Evolutionary conservation across 2,888 invertebrate genomes (phyloP).

Genomic region (Harpalus rufipes): DNA sequence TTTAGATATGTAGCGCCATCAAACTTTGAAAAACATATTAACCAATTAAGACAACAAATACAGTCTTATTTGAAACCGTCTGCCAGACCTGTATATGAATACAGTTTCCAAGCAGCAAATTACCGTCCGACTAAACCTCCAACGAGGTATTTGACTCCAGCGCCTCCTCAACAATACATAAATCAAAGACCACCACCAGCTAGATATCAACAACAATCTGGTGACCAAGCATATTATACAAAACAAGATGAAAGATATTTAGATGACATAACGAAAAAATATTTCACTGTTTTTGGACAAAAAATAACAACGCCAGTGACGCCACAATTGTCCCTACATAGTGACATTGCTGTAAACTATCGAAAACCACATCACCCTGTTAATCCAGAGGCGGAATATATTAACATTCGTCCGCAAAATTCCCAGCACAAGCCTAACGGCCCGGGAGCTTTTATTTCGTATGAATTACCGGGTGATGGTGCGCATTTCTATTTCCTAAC

Average conservation of each 20-base stretch:
- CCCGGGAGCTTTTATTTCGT: conserved; percentile 85
- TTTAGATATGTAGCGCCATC: conserved; percentile 72
- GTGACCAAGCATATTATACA: conserved; percentile 82
- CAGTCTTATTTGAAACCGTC: conserved; percentile 80
- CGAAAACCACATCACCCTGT: conserved; percentile 83
- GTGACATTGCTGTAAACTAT: conserved; percentile 86
- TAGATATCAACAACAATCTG: conserved; percentile 74
- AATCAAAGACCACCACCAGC: conserved; percentile 72
- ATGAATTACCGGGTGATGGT: conserved; percentile 86
- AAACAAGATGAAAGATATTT: conserved; percentile 85
- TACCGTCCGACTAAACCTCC: conserved; percentile 69
- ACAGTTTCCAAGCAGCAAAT: conserved; percentile 84
- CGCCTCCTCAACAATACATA: conserved; percentile 69
- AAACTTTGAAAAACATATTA: conserved; percentile 83
- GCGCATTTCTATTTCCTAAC: conserved; percentile 90
- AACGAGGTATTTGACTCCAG: conserved; percentile 58
- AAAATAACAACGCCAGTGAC: conserved; percentile 70
- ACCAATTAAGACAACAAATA: conserved; percentile 83
- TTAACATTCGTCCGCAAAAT: conserved; percentile 71
- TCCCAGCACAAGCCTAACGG: conserved; percentile 72
- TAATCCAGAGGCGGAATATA: conserved; percentile 83
- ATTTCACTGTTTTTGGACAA: conserved; percentile 85
- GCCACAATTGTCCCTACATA: conserved; percentile 79
- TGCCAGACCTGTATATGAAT: conserved; percentile 85
- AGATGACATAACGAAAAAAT: conserved; percentile 87